phyloP scores from a whole-genome alignment of 2,113 vertebrate species.

The Etheostoma spectabile region DNA sequence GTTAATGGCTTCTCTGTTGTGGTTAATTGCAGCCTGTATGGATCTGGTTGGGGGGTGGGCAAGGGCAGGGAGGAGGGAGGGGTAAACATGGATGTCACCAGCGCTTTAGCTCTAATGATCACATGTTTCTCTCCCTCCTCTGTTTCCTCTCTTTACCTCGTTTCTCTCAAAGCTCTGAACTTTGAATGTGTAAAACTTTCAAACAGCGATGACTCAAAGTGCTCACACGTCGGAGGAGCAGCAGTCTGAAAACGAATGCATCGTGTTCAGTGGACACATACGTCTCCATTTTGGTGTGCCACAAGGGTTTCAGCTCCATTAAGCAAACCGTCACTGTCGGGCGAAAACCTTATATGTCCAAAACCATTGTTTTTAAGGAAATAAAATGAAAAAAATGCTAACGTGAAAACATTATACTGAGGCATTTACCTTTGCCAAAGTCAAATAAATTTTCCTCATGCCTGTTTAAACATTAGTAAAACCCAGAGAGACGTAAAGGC shows the following conservation, averaged over 20 bases:
- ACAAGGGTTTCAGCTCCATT: no score
- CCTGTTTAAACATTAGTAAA: no score
- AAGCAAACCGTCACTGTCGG: no score
- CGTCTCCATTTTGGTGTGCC: no score
- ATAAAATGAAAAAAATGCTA: no score
- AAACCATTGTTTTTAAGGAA: no score
- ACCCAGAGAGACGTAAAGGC: no score
- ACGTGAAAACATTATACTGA: no score
- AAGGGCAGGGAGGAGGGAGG: background rate
- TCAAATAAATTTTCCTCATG: no score
- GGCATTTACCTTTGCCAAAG: no score
- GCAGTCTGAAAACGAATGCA: background rate
- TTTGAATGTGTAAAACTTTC: slow-evolving; percentile 27
- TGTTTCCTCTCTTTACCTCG: background rate
- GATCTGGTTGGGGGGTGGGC: slow-evolving; percentile 34
- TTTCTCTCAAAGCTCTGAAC: background rate
- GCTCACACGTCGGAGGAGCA: background rate
- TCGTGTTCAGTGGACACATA: no score
- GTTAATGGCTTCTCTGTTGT: slow-evolving; percentile 77
- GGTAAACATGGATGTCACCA: slow-evolving; percentile 33
- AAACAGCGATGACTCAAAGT: background rate
- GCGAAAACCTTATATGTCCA: no score
- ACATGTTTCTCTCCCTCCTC: background rate
- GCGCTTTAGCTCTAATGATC: slow-evolving; percentile 38
- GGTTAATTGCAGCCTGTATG: slow-evolving; percentile 78